A percentile compares a stretch with the other conserved stretches of the same genome.
These are phyloP conservation scores for Diorhabda carinulata DNA, from an alignment of 1,140 invertebrate species.

Conservation along the genomic window DNA sequence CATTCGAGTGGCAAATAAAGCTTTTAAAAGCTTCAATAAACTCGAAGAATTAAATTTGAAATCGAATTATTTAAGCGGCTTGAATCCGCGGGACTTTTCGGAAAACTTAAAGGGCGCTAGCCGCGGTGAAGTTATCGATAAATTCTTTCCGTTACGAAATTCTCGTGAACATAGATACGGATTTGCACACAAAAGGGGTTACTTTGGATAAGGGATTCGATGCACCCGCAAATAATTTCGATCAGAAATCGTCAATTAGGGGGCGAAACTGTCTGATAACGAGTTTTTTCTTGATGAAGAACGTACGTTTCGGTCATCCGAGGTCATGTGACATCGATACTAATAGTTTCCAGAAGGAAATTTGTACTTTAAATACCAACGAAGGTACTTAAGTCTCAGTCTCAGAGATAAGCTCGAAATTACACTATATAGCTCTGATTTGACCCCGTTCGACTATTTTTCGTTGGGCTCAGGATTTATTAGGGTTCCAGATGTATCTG, in stretches of 20 bases:
- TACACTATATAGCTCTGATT: no score
- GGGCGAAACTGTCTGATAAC: no score
- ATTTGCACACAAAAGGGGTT: slow-evolving; percentile 15
- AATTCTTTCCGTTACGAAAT: slow-evolving; percentile 19
- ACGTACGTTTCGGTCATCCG: no score
- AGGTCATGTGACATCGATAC: no score
- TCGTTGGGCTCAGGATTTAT: no score
- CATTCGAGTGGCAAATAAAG: slow-evolving; percentile 3
- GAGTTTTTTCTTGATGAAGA: no score
- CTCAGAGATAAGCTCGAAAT: no score
- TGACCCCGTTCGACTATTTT: no score
- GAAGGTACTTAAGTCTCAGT: no score
- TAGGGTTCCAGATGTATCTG: no score
- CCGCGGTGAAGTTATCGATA: slow-evolving; percentile 20
- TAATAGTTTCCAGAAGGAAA: no score
- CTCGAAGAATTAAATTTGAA: slow-evolving; percentile 23
- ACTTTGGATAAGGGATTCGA: slow-evolving; percentile 17
- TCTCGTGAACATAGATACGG: slow-evolving; percentile 5
- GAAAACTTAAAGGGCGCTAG: slow-evolving; percentile 10
- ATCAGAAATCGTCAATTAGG: not conserved
- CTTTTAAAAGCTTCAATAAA: slow-evolving; percentile 16
- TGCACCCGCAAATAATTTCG: slow-evolving; percentile 13
- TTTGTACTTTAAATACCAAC: no score
- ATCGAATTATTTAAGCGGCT: slow-evolving; percentile 23
- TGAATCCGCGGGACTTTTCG: slow-evolving; percentile 21